Evolutionary conservation across 2,888 invertebrate species (phyloP).

Genomic region (Nemapogon koenigi): DNA sequence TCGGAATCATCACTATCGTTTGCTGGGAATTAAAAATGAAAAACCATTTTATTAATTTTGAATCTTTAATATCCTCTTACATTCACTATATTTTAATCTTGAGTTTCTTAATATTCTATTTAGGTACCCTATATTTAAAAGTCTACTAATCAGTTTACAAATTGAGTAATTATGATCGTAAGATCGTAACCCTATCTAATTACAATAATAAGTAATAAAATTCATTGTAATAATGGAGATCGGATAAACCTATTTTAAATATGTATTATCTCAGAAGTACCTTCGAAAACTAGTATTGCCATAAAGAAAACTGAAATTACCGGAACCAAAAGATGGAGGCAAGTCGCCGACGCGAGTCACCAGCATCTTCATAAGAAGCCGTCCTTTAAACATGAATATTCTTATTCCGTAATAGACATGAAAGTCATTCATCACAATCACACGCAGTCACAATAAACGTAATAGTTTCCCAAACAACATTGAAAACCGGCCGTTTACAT

Average conservation of each 20-base stretch:
- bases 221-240: no score
- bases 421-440: conserved; percentile 5
- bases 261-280: no score
- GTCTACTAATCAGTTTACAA: no score
- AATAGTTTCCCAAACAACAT: no score
- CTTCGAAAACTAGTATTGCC: no score
- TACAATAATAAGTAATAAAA: no score
- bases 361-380: conserved; percentile 47
- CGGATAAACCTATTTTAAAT: no score
- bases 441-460: conserved; percentile 1
- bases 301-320: no score
- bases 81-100: conserved; percentile 58
- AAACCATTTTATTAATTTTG: conserved; percentile 30
- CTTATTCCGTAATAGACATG: conserved; percentile 1
- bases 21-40: conserved; percentile 24
- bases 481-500: no score
- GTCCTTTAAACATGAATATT: not conserved
- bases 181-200: no score
- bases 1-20: no score
- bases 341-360: conserved; percentile 55
- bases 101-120: conserved; percentile 44
- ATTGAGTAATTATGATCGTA: no score
- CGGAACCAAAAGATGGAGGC: conserved; percentile 54
- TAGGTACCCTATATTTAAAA: conserved; percentile 55
- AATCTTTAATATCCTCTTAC: conserved; percentile 54